phyloP scores from a whole-genome alignment of 2,113 vertebrate genomes.

The Aphyosemion australe region DNA sequence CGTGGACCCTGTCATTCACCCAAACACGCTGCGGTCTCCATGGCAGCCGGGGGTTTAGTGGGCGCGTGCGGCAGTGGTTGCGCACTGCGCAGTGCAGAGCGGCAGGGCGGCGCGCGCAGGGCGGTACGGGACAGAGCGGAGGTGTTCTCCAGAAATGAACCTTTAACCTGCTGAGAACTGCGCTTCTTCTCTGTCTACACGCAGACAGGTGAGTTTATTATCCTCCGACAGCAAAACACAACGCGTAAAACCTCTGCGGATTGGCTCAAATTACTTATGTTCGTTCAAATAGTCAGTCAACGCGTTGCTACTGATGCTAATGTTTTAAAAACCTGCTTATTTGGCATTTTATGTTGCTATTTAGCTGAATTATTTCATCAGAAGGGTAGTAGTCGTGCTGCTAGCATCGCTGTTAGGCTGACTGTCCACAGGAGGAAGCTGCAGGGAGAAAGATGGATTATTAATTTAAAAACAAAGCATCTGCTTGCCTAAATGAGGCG shows the following conservation, averaged over 20 bases:
- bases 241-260: not conserved
- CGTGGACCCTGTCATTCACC: constrained; percentile 73
- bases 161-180: constrained; percentile 1
- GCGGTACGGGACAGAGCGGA: constrained; percentile 31
- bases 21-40: constrained; percentile 51
- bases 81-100: constrained; percentile 75
- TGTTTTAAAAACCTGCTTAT: not conserved
- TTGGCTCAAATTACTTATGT: too few relatives aligned
- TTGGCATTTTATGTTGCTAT: not conserved
- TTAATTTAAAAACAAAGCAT: too few relatives aligned
- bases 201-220: constrained; percentile 51
- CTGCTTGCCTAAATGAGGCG: not conserved
- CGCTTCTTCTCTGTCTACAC: not conserved
- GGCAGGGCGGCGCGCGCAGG: constrained; percentile 23
- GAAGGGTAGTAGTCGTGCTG: too few relatives aligned
- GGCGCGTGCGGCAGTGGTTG: constrained; percentile 20
- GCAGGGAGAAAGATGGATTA: too few relatives aligned
- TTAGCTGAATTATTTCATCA: too few relatives aligned
- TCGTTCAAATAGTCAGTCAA: too few relatives aligned
- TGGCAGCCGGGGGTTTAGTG: constrained; percentile 33
- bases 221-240: not conserved
- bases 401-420: too few relatives aligned
- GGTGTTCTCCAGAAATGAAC: constrained; percentile 46
- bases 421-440: too few relatives aligned
- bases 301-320: not conserved